phyloP scores from a whole-genome alignment of 2,888 invertebrate species.

The Rhamphomyia laevipes region DNA sequence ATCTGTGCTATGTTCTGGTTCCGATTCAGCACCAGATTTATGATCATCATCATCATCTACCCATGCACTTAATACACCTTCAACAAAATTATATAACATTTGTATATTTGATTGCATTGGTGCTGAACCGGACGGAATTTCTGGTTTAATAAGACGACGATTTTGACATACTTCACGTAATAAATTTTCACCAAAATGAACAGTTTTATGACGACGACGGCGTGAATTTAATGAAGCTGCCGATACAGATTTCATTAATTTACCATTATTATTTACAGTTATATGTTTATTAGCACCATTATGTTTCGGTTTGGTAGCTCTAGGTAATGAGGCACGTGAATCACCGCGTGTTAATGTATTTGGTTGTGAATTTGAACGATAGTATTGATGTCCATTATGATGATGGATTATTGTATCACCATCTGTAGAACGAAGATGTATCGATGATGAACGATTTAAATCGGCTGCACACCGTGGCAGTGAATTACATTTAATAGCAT shows the following conservation, averaged over 20 bases:
- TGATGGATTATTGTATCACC: constrained; percentile 14
- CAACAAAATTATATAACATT: constrained; percentile 70
- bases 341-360: constrained; percentile 35
- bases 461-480: constrained; percentile 39
- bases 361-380: constrained; percentile 36
- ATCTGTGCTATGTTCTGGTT: constrained; percentile 51
- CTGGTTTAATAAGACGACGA: constrained; percentile 44
- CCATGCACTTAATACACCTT: constrained; percentile 68
- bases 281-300: constrained; percentile 15
- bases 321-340: constrained; percentile 28
- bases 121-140: constrained; percentile 35
- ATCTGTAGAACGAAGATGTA: constrained; percentile 21
- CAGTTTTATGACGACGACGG: constrained; percentile 62
- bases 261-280: constrained; percentile 16
- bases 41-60: constrained; percentile 50
- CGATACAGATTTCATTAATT: constrained; percentile 42
- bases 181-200: constrained; percentile 66
- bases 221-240: constrained; percentile 53
- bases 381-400: constrained; percentile 17
- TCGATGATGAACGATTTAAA: constrained; percentile 25
- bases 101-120: constrained; percentile 63
- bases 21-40: constrained; percentile 61
- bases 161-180: constrained; percentile 63
- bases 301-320: constrained; percentile 16
- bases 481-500: constrained; percentile 39